Base-by-base conservation (phyloP, 2,113 vertebrate genomes). In the Rhabdomys dilectus region DNA sequence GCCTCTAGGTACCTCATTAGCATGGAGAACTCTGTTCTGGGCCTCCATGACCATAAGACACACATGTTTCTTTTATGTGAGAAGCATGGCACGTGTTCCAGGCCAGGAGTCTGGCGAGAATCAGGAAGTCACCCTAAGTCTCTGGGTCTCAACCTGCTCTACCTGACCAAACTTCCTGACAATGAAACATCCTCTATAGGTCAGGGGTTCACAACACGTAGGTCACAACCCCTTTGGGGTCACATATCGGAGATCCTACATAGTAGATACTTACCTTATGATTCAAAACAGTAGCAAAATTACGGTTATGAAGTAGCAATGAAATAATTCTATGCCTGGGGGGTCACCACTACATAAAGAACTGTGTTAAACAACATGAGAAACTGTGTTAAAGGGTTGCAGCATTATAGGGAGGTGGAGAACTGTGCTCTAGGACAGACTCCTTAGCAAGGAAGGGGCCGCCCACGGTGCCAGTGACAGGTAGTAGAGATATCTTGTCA, bases 381-480 rank as follows among this genome's bases (percentile, higher is more conserved):
- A 7, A 24, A 62, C 60, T 62, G 60, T 62, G 22, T 62, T 62
- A 62, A 62, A 62, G 60, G 15, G 76, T 34, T 3, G 7, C 45
- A 78, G 29, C 2, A 1, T 78, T 19, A 19, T 19, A 19, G 76
- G 8, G 51, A 78, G 29, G 15, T 34, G 34, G 29, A 78, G 76
- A 78, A 51, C 48, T 3, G 5, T 5, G 29, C 60, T 62, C 60
- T 62, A 62, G 60, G 60, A 21, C 16, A 1, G 62, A 24, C 64
- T 60, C 34, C 8, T 2, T 0, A 0, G 45, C 7, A 29, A 81
- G n/a, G 51, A 45, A 51, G 4, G 10, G 1, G 16, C 87, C 0
- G 36, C 39, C 78, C 3, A 21, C 19, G 8, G 3, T 0, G 3
- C 7, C 34, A 0, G 5, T 1, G 8, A 4, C 11, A 15, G 48